These are phyloP conservation scores for Notamacropus eugenii DNA, from an alignment of 2,797 vertebrate species.

Conservation along the genomic window DNA sequence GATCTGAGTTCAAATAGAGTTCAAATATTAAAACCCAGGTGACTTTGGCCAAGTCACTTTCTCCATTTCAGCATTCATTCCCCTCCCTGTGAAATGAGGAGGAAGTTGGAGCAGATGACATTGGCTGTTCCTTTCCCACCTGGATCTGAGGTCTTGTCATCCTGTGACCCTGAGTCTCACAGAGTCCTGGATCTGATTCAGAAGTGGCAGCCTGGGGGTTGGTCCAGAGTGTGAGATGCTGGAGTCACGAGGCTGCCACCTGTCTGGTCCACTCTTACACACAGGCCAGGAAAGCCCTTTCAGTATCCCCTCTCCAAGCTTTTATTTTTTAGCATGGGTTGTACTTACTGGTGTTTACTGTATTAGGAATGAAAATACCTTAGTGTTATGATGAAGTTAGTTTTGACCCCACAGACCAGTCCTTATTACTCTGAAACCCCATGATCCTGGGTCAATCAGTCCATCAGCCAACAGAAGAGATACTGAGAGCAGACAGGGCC, in stretches of 20 bases:
- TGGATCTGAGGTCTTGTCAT: neutral
- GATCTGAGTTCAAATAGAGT: neutral
- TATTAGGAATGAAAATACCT: neutral
- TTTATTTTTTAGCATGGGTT: neutral
- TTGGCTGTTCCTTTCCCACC: too few relatives aligned
- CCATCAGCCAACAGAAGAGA: neutral
- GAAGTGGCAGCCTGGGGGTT: neutral
- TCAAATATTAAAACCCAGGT: neutral
- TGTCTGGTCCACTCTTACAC: neutral
- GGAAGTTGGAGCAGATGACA: neutral
- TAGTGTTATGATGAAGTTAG: neutral
- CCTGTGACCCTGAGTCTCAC: neutral
- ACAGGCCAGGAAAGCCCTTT: neutral
- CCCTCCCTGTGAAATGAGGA: neutral
- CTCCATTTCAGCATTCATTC: neutral
- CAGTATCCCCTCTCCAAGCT: too few relatives aligned
- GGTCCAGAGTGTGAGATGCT: neutral
- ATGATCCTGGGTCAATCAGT: neutral
- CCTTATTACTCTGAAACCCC: neutral
- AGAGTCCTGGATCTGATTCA: too few relatives aligned
- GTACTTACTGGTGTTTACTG: neutral
- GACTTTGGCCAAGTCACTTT: neutral
- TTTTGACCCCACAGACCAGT: neutral
- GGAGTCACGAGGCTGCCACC: rapidly evolving
- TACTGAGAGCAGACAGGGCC: rapidly evolving